A percentile compares a stretch with the other conserved stretches of the same genome.
Evolutionary conservation across 2,113 vertebrate genomes (phyloP).

Genomic region (Periophthalmodon schlosseri): DNA sequence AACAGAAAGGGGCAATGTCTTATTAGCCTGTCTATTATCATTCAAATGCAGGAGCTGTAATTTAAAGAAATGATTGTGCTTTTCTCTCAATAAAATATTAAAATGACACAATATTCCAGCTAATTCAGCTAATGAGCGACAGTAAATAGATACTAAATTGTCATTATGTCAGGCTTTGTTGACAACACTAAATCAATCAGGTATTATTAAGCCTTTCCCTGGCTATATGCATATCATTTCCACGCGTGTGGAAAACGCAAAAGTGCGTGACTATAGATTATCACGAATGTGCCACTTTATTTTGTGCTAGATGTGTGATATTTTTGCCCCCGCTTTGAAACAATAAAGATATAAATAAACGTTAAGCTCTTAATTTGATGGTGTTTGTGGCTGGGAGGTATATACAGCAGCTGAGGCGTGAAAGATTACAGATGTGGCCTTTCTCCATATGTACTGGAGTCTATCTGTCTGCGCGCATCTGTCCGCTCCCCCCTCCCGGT

Average conservation of each 20-base stretch:
- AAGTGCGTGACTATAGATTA: neutral
- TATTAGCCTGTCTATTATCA: neutral
- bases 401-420: constrained; percentile 36
- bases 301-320: neutral
- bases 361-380: constrained; percentile 25
- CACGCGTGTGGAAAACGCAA: too few relatives aligned
- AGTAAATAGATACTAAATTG: neutral
- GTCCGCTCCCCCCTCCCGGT: constrained; percentile 15
- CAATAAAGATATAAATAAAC: constrained; percentile 26
- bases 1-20: neutral
- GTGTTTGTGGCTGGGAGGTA: constrained; percentile 34
- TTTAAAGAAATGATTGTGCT: neutral
- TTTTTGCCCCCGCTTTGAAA: neutral
- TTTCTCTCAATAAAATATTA: neutral
- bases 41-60: neutral
- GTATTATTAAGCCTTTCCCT: too few relatives aligned
- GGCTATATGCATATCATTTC: too few relatives aligned
- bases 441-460: constrained; percentile 10
- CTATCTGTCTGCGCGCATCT: constrained; percentile 22
- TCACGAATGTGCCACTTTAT: neutral
- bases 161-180: neutral
- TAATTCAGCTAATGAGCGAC: neutral
- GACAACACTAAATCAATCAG: too few relatives aligned
- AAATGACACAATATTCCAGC: neutral
- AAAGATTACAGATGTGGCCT: constrained; percentile 52